Evolutionary conservation across 2,797 vertebrate species (phyloP).

Genomic region (Protonibea diacanthus): DNA sequence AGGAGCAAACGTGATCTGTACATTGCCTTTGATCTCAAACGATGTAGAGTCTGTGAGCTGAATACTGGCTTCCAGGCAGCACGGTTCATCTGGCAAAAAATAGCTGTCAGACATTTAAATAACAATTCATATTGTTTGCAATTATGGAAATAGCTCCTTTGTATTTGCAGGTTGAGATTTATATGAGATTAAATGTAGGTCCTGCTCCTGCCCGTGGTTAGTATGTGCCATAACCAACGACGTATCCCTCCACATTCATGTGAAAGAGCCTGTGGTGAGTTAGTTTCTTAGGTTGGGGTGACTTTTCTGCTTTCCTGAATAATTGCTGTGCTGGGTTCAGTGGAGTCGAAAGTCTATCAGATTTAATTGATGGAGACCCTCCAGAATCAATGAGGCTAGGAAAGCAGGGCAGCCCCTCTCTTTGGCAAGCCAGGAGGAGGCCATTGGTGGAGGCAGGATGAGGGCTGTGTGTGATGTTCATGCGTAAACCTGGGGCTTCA

Average conservation of each 20-base stretch:
- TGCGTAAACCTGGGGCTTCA: conserved; percentile 73
- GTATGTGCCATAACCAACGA: conserved; percentile 39
- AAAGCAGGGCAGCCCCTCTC: conserved; percentile 79
- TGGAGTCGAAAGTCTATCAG: conserved; percentile 76
- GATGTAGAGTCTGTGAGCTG: conserved; percentile 30
- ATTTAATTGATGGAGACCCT: conserved; percentile 85
- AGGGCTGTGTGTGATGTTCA: conserved; percentile 76
- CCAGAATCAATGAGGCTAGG: conserved; percentile 80
- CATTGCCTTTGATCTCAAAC: conserved; percentile 39
- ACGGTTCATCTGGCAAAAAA: conserved; percentile 36
- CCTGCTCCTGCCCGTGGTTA: conserved; percentile 40
- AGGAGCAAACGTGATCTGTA: conserved; percentile 40
- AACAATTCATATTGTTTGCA: conserved; percentile 44
- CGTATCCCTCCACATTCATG: conserved; percentile 56
- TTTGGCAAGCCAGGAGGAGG: conserved; percentile 75
- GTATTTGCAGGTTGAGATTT: conserved; percentile 58
- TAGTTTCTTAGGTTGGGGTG: conserved; percentile 47
- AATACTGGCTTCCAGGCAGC: conserved; percentile 40
- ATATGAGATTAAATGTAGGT: conserved; percentile 46
- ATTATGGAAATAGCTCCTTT: conserved; percentile 28
- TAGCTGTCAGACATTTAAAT: conserved; percentile 46
- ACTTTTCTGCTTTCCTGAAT: conserved; percentile 59
- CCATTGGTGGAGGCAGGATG: conserved; percentile 62
- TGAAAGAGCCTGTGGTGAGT: conserved; percentile 42
- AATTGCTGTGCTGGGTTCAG: conserved; percentile 64